A percentile compares a stretch with the other conserved stretches of the same genome.
These are phyloP conservation scores for Microcebus jonahi DNA, from an alignment of 2,113 vertebrate genomes.

Conservation along the genomic window DNA sequence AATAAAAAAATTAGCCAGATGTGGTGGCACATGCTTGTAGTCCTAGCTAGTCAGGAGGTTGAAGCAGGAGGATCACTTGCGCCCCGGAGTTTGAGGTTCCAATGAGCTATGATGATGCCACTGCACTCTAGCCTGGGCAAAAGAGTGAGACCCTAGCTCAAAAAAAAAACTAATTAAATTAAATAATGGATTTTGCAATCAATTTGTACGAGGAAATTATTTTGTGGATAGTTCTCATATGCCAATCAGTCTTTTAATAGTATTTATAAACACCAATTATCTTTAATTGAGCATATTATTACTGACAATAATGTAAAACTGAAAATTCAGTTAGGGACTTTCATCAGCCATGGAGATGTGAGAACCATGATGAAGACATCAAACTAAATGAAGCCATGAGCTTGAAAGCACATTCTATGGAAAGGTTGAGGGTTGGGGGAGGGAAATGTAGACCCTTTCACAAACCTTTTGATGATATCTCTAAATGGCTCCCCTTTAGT, in stretches of 20 bases:
- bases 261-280: conserved; percentile 4
- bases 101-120: no score
- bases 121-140: no score
- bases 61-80: no score
- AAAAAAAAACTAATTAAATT: no score
- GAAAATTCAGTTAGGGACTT: background rate
- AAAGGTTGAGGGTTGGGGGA: background rate
- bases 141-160: no score
- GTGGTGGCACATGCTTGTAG: no score
- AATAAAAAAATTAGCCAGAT: no score
- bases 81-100: no score
- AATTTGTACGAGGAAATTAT: background rate
- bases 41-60: no score
- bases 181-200: background rate
- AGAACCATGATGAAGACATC: background rate
- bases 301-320: background rate
- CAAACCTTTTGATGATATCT: background rate
- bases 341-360: background rate
- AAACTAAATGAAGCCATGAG: background rate
- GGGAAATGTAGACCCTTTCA: background rate
- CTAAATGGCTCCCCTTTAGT: background rate
- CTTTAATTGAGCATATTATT: background rate
- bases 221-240: background rate
- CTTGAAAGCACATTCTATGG: background rate
- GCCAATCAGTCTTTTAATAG: background rate